Conservation (phyloP, 2,113 vertebrate species). For the Rhabdornis inornatus region DNA sequence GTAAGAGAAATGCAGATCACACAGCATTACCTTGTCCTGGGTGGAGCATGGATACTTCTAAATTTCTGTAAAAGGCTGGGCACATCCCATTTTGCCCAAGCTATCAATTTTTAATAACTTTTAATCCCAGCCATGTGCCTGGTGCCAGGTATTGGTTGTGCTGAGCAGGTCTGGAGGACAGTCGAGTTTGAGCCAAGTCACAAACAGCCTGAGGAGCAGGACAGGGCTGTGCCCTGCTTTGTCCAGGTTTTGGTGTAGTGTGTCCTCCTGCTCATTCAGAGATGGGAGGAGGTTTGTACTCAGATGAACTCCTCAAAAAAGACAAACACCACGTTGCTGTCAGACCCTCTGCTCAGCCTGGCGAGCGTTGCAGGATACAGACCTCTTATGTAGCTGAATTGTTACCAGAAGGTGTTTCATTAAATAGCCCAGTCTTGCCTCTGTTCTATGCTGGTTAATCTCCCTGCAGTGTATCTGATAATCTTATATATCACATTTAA, state of each 20-base stretch:
- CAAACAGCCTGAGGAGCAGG: not conserved
- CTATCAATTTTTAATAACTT: not conserved
- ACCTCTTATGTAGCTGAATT: not conserved
- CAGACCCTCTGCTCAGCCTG: not conserved
- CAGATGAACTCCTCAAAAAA: not conserved
- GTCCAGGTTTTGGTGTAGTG: not conserved
- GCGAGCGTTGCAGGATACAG: not conserved
- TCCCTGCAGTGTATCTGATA: constrained; percentile 12
- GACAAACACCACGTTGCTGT: not conserved
- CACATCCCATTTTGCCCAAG: not conserved
- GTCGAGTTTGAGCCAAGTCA: not conserved
- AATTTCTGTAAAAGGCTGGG: not conserved
- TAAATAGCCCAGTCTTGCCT: constrained; percentile 31
- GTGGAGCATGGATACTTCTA: not conserved
- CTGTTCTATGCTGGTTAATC: not conserved
- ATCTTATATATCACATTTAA: not conserved
- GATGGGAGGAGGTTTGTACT: not conserved
- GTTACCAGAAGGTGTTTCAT: constrained; percentile 60
- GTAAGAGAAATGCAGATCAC: not conserved
- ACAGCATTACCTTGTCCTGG: not conserved
- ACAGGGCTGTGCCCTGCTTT: not conserved
- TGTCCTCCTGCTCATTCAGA: not conserved
- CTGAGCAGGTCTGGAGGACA: not conserved
- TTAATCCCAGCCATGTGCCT: not conserved
- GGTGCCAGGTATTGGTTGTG: not conserved